Evolutionary conservation across 2,113 vertebrate genomes (phyloP).

Genomic region (Nerophis lumbriciformis): DNA sequence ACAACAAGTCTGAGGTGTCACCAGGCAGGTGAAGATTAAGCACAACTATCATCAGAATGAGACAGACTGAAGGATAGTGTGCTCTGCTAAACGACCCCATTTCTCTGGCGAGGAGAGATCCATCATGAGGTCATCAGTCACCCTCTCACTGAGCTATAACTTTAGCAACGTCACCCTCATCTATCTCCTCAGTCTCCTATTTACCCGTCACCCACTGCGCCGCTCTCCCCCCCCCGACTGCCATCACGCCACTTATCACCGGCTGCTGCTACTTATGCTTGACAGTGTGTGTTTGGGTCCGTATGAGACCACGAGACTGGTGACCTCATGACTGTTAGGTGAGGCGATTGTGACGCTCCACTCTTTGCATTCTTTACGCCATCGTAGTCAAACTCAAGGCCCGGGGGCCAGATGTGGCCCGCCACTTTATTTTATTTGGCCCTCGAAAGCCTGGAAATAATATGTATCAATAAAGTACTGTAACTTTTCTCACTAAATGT

Average conservation of each 20-base stretch:
- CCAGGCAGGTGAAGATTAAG: neutral
- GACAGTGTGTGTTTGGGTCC: neutral
- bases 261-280: constrained; percentile 15
- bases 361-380: constrained; percentile 21
- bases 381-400: neutral
- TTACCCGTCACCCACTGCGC: neutral
- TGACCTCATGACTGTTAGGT: constrained; percentile 10
- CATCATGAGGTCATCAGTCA: constrained; percentile 58
- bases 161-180: constrained; percentile 55
- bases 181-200: constrained; percentile 10
- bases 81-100: constrained; percentile 29
- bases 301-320: neutral
- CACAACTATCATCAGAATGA: neutral
- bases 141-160: constrained; percentile 52
- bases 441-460: too few relatives aligned
- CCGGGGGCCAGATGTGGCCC: too few relatives aligned
- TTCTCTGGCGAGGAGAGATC: constrained; percentile 34
- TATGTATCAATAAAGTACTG: too few relatives aligned
- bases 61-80: neutral
- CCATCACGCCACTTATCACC: constrained; percentile 35
- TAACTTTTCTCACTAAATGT: too few relatives aligned
- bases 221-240: neutral
- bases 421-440: too few relatives aligned
- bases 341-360: constrained; percentile 4
- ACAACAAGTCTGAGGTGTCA: too few relatives aligned